Base-by-base conservation (phyloP, 2,113 vertebrate genomes). In the Malurus elegans region DNA sequence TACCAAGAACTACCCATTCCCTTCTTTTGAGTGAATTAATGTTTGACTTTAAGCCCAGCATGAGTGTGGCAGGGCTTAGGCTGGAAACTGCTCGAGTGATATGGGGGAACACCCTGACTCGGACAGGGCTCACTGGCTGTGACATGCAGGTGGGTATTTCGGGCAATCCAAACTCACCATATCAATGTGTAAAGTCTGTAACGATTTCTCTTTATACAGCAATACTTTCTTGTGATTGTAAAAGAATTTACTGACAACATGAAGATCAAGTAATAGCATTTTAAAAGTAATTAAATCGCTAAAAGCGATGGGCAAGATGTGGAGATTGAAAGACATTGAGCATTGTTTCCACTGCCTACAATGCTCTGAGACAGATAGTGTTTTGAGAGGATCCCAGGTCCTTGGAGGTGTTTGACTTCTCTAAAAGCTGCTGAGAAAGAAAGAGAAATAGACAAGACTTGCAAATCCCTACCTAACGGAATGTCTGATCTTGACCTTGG, bases 111-210 rank as follows among this genome's bases (percentile, higher is more conserved):
- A 53, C 17, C 40, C 20, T 25, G 44, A 44, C 36, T 66, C 31
- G 34, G 57, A 4, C 16, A 61, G 34, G 8, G 28, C 19, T 54
- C 44, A 13, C 11, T 29, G 47, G 38, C 38, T 67, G 44, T 57
- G 79, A n/a, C 0, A 7, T 19, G 13, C 51, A 67, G 61, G 15
- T 64, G 14, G 36, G 6, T 71, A 28, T 40, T 81, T 73, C 34
- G 89, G 87, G 31, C 60, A 86, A 31, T 80, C 42, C 70, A 47
- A 51, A 47, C 8, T 86, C 1, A 0, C 17, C 2, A 0, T 26
- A 61, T 45, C 36, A 48, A 12, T 12, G 5, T 14, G 10, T 50
- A 70, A 80, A 88, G 25, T 45, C 28, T 42, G 24, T 62, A 50
- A 78, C 18, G 54, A 34, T 80, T 80, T 79, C 14, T 75, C 18